Conservation (phyloP, 2,797 vertebrate species). For the Myotis planiceps region DNA sequence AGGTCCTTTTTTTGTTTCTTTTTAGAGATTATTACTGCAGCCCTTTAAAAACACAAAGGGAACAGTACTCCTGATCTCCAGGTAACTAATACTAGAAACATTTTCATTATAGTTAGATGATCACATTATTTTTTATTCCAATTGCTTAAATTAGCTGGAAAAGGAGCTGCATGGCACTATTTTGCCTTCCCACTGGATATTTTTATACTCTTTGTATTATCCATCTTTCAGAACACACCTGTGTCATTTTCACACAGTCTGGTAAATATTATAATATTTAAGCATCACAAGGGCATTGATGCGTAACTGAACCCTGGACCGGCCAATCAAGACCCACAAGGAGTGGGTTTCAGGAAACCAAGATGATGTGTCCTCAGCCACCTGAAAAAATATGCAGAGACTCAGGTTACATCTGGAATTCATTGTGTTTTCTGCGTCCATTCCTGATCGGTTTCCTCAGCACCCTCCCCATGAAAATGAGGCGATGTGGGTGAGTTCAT, state of each 20-base stretch:
- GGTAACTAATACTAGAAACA: slow-evolving; percentile 19
- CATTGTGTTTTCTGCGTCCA: slow-evolving; percentile 55
- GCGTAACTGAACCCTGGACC: slow-evolving; percentile 43
- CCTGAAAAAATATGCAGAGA: slow-evolving; percentile 75
- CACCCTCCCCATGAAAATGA: slow-evolving; percentile 14
- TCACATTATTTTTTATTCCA: slow-evolving; percentile 19
- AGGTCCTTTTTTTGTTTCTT: background rate
- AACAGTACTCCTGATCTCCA: background rate
- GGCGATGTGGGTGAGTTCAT: slow-evolving; percentile 46
- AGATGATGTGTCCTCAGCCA: slow-evolving; percentile 60
- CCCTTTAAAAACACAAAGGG: background rate
- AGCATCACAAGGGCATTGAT: slow-evolving; percentile 33
- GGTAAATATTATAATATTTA: slow-evolving; percentile 72
- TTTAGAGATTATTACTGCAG: background rate
- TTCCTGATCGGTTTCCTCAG: slow-evolving; percentile 49
- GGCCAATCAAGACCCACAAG: slow-evolving; percentile 56
- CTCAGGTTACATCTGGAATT: slow-evolving; percentile 70
- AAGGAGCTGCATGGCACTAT: background rate
- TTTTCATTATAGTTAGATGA: background rate
- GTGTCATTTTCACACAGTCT: slow-evolving; percentile 67
- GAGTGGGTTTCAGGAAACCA: slow-evolving; percentile 56
- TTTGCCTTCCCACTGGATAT: slow-evolving; percentile 46
- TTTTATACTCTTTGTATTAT: slow-evolving; percentile 25
- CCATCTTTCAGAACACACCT: slow-evolving; percentile 59
- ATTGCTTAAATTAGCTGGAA: slow-evolving; percentile 33